A percentile compares a stretch with the other conserved stretches of the same genome.
Conservation (phyloP, 2,113 vertebrate species). For the Apaloderma vittatum region DNA sequence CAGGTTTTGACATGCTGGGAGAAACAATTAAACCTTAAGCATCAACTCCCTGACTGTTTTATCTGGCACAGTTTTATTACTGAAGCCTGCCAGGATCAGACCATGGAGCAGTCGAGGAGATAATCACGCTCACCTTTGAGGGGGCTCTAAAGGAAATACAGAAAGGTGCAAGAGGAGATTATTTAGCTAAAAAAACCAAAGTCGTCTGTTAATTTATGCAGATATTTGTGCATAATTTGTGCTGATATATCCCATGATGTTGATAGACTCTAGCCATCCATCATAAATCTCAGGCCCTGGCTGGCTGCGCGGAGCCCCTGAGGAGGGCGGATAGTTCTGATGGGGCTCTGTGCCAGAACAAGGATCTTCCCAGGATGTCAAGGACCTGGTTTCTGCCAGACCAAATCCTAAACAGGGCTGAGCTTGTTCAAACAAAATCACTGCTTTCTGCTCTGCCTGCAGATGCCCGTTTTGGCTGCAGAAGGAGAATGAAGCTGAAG, state of each 20-base stretch:
- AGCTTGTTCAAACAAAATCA: not conserved
- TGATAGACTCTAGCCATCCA: not conserved
- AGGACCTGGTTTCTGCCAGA: not conserved
- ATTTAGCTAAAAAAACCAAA: not conserved
- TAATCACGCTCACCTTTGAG: not conserved
- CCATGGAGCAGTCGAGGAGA: rapidly evolving
- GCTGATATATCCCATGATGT: not conserved
- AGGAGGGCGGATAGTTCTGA: not conserved
- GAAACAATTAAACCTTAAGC: not conserved
- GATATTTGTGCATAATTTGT: not conserved
- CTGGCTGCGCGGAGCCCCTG: not conserved
- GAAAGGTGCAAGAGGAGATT: not conserved
- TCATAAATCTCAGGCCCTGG: not conserved
- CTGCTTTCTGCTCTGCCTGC: not conserved
- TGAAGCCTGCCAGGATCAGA: not conserved
- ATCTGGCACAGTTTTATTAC: not conserved
- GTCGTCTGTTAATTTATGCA: not conserved
- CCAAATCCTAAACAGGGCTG: not conserved
- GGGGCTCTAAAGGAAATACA: not conserved
- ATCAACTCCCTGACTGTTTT: not conserved
- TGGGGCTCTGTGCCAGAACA: not conserved
- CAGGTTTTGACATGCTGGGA: not conserved
- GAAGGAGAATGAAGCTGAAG: not conserved
- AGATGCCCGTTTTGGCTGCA: not conserved
- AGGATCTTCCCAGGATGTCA: not conserved